A percentile compares a stretch with the other conserved stretches of the same genome.
Evolutionary conservation across 2,113 vertebrate species (phyloP).

Genomic region (cat (Felis catus)): DNA sequence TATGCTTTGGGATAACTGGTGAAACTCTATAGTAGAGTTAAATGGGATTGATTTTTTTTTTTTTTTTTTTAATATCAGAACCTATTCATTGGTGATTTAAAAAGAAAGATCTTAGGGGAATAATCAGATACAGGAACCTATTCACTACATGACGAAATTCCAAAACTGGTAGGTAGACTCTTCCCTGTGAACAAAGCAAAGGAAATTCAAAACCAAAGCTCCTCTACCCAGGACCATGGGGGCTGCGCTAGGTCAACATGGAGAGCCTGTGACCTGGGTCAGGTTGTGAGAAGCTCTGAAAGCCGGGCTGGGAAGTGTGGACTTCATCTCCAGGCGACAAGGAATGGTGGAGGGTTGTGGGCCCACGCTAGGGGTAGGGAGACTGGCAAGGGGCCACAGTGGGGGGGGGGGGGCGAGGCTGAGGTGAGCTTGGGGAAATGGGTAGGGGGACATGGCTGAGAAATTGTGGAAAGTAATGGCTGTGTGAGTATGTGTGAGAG

Average conservation of each 20-base stretch:
- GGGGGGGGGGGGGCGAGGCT: not conserved
- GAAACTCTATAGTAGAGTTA: not conserved
- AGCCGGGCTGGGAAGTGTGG: not conserved
- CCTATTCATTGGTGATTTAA: not conserved
- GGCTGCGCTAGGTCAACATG: not conserved
- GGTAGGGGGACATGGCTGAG: not conserved
- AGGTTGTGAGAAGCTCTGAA: not conserved
- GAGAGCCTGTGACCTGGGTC: not conserved
- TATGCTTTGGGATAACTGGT: not conserved
- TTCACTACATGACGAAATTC: not conserved
- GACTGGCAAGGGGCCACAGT: not conserved
- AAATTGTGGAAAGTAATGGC: not conserved
- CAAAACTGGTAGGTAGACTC: not conserved
- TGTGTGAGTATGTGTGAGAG: not conserved
- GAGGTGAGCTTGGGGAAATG: not conserved
- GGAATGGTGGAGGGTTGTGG: not conserved
- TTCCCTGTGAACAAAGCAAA: not conserved
- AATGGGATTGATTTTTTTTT: not conserved
- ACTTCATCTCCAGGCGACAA: not conserved
- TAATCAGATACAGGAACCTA: not conserved
- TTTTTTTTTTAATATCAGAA: not conserved
- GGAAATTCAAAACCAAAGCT: not conserved
- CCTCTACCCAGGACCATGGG: not conserved
- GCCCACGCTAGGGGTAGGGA: not conserved
- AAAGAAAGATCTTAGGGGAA: not conserved